Conservation (phyloP, 1,140 invertebrate genomes). For the Oppia nitens region DNA sequence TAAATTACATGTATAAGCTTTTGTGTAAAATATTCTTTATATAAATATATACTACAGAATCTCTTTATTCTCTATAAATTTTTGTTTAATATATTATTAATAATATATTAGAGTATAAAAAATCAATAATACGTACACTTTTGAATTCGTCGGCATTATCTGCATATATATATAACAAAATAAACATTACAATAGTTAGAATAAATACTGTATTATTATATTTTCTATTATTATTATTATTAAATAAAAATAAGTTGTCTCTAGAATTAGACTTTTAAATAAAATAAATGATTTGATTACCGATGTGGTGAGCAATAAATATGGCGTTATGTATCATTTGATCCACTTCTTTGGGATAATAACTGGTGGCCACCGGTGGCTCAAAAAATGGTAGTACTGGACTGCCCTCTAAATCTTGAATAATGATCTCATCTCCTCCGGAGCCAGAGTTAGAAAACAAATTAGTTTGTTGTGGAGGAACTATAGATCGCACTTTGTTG, state of each 20-base stretch:
- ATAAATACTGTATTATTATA: too few species aligned
- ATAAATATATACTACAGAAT: too few species aligned
- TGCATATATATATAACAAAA: too few species aligned
- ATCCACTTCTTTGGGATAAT: slow-evolving; percentile 46
- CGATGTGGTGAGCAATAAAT: slow-evolving; percentile 82
- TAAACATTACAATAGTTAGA: too few species aligned
- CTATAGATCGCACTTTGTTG: background rate
- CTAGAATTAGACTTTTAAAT: too few species aligned
- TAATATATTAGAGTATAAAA: background rate
- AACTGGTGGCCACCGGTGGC: slow-evolving; percentile 1
- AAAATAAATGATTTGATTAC: too few species aligned
- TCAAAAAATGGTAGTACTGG: slow-evolving; percentile 16
- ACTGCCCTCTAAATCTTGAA: slow-evolving; percentile 18
- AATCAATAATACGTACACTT: slow-evolving; percentile 12
- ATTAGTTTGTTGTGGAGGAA: background rate
- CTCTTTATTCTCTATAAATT: too few species aligned
- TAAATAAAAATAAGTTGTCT: too few species aligned
- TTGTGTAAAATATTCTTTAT: background rate
- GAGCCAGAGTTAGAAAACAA: slow-evolving; percentile 6
- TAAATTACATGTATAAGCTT: slow-evolving; percentile 8
- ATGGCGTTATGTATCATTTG: slow-evolving; percentile 76
- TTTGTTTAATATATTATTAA: too few species aligned
- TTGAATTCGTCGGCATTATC: slow-evolving; percentile 50
- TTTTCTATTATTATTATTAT: too few species aligned
- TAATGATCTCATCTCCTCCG: slow-evolving; percentile 11